Conservation (phyloP, 2,113 vertebrate genomes). For the Uria aalge region DNA sequence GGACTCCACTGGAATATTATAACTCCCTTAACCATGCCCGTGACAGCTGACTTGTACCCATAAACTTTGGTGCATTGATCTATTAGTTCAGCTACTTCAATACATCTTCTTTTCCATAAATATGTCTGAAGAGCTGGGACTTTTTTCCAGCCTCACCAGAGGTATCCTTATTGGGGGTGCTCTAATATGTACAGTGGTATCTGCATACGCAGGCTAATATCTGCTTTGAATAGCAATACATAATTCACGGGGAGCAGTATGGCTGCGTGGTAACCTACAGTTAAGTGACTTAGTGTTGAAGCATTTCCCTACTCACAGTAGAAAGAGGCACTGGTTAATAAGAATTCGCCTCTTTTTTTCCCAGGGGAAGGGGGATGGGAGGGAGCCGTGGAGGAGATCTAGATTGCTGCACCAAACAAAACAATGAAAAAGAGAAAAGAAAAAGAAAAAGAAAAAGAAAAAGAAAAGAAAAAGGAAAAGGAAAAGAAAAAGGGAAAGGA, state of each 20-base stretch:
- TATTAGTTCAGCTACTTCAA: conserved; percentile 49
- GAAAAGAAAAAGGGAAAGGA: accelerated
- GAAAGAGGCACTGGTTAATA: not conserved
- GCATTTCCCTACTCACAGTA: not conserved
- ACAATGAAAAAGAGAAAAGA: not conserved
- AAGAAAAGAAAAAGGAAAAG: too few species aligned
- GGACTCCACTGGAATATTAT: conserved; percentile 60
- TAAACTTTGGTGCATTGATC: conserved; percentile 61
- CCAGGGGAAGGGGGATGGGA: conserved; percentile 15
- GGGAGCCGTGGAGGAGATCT: not conserved
- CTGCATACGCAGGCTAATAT: not conserved
- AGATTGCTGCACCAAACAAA: not conserved
- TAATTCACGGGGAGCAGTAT: not conserved
- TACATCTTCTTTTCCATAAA: conserved; percentile 67
- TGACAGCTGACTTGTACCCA: conserved; percentile 64
- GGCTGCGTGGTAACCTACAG: not conserved
- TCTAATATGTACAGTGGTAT: conserved; percentile 6
- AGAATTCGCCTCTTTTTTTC: not conserved
- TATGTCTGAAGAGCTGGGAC: not conserved
- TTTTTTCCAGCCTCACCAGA: conserved; percentile 12
- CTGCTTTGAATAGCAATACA: conserved; percentile 30
- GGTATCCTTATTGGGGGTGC: conserved; percentile 3
- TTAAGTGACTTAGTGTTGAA: conserved; percentile 30
- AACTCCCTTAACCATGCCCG: conserved; percentile 42
- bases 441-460: too few species aligned